Evolutionary conservation across 23 tunicate species (phyloP).

Genomic region (Phallusia fumigata): DNA sequence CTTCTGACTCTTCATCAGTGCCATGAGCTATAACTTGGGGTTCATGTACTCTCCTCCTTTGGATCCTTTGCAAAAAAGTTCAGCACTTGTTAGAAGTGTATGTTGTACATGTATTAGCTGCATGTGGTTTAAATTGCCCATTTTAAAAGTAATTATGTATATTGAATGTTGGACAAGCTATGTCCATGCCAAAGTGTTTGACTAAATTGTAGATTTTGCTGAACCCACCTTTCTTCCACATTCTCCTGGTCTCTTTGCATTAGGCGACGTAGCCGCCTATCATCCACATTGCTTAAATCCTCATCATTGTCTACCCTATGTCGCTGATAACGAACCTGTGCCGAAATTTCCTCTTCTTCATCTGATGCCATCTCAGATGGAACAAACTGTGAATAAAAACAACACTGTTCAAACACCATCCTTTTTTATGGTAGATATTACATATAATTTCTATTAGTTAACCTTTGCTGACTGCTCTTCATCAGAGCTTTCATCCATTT

Average conservation of each 20-base stretch:
- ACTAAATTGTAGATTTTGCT: too few species aligned
- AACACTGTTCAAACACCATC: too few species aligned
- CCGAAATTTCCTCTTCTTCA: slow-evolving; percentile 34
- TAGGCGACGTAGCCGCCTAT: slow-evolving; percentile 60
- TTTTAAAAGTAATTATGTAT: too few species aligned
- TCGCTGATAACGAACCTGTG: slow-evolving; percentile 30
- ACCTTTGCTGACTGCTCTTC: slow-evolving; percentile 33
- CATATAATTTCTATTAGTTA: too few species aligned
- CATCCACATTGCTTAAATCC: slow-evolving; percentile 23
- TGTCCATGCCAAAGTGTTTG: too few species aligned
- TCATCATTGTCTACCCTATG: not conserved
- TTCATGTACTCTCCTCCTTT: slow-evolving; percentile 57
- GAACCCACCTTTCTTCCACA: slow-evolving; percentile 56
- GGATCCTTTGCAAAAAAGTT: slow-evolving; percentile 20
- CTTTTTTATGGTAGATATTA: not conserved
- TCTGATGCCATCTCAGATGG: not conserved
- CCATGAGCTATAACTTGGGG: slow-evolving; percentile 79
- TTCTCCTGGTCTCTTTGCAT: slow-evolving; percentile 62
- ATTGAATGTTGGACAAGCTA: too few species aligned
- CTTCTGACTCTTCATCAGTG: slow-evolving; percentile 60
- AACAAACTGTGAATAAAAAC: not conserved
- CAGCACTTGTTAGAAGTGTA: not conserved
- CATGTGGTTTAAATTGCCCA: not conserved
- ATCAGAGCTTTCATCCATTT: slow-evolving; percentile 57
- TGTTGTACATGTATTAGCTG: not conserved